These are phyloP conservation scores for Oryzias sinensis DNA, from an alignment of 2,797 vertebrate genomes.

Conservation along the genomic window DNA sequence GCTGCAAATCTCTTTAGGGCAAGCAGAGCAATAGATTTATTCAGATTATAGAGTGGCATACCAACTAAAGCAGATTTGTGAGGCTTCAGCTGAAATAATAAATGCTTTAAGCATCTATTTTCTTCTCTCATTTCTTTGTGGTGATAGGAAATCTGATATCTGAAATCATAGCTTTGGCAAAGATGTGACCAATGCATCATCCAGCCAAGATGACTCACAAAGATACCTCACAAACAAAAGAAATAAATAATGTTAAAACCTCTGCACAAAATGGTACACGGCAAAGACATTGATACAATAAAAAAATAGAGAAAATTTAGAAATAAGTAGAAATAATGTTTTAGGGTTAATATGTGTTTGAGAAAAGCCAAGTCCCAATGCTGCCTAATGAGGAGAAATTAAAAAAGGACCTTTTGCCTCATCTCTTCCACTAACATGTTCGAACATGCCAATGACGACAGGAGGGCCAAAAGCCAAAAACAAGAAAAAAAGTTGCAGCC, in stretches of 20 bases:
- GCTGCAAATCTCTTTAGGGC: constrained; percentile 67
- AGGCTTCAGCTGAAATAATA: constrained; percentile 57
- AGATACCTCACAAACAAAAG: constrained; percentile 16
- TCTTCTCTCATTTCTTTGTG: neutral
- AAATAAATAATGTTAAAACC: constrained; percentile 2
- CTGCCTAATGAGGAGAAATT: neutral
- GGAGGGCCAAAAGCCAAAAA: neutral
- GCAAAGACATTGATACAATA: neutral
- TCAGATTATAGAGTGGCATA: constrained; percentile 69
- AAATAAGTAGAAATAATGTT: neutral
- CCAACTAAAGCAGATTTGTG: constrained; percentile 72
- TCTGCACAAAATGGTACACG: neutral
- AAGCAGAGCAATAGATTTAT: constrained; percentile 64
- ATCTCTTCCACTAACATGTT: constrained; percentile 4
- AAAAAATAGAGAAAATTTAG: constrained; percentile 6
- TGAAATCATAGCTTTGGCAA: constrained; percentile 39
- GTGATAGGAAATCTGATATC: constrained; percentile 33
- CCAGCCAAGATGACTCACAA: constrained; percentile 18
- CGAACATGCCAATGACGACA: constrained; percentile 16
- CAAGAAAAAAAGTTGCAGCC: neutral
- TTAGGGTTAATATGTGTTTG: neutral
- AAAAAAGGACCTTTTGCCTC: neutral
- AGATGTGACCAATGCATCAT: constrained; percentile 27
- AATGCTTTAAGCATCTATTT: constrained; percentile 44
- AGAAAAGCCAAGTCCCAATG: constrained; percentile 8